Percentiles rank a stretch among this genome's conserved stretches.
These are phyloP conservation scores for Spondyliosoma cantharus DNA, from an alignment of 2,797 vertebrate genomes.

Conservation along the genomic window DNA sequence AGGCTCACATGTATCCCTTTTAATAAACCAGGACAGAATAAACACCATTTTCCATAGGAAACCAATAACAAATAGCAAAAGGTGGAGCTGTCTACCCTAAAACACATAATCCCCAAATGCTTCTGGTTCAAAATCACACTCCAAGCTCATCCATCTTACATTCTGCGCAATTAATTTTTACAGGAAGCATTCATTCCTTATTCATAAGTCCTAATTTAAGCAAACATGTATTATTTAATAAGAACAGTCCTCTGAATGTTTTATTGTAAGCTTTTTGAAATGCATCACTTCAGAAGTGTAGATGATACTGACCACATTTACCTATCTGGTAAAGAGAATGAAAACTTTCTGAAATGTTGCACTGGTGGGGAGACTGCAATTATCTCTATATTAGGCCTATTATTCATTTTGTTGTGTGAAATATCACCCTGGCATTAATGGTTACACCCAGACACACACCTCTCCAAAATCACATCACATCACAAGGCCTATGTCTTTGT, in stretches of 20 bases:
- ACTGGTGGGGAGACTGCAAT: neutral
- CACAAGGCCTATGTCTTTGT: too few species aligned
- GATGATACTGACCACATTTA: neutral
- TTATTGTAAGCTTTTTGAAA: conserved; percentile 4
- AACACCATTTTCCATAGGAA: neutral
- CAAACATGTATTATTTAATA: conserved; percentile 19
- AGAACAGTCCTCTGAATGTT: conserved; percentile 5
- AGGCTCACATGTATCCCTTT: neutral
- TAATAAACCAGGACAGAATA: neutral
- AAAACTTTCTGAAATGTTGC: neutral
- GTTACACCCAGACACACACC: too few species aligned
- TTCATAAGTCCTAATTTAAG: conserved; percentile 23
- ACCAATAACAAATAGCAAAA: neutral
- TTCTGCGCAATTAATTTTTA: neutral
- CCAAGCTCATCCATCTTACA: neutral
- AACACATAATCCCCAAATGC: neutral
- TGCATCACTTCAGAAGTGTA: neutral
- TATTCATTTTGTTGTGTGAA: too few species aligned
- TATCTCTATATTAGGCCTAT: too few species aligned
- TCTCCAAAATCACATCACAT: too few species aligned
- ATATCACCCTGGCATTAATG: too few species aligned
- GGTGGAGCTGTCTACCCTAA: neutral
- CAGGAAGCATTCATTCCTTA: conserved; percentile 19
- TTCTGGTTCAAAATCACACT: neutral
- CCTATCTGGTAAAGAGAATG: neutral